phyloP scores from a whole-genome alignment of 30 jellyfish, hydroid and myxozoan genomes.

The Aurelia sp. region DNA sequence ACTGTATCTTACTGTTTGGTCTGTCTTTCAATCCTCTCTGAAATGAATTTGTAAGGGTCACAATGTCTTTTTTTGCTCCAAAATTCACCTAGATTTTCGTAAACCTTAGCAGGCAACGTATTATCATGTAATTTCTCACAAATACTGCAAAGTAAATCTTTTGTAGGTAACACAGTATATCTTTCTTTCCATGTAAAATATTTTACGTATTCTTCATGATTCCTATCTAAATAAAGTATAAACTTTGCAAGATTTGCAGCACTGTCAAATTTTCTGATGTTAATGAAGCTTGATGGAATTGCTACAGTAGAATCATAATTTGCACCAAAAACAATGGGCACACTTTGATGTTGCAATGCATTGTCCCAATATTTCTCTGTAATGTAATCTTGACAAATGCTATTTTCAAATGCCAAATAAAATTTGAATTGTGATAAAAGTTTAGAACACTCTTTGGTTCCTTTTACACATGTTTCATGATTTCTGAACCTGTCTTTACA shows the following conservation, averaged over 20 bases:
- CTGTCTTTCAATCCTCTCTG: no score
- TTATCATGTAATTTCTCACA: slow-evolving; percentile 69
- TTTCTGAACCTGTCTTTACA: slow-evolving; percentile 75
- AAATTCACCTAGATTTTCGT: slow-evolving; percentile 60
- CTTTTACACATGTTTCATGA: slow-evolving; percentile 69
- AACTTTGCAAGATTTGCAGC: slow-evolving; percentile 71
- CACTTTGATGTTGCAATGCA: slow-evolving; percentile 73
- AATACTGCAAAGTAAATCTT: slow-evolving; percentile 68
- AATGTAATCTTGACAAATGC: slow-evolving; percentile 90
- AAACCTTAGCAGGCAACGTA: slow-evolving; percentile 7
- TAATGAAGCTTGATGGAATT: slow-evolving; percentile 88
- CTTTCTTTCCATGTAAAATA: slow-evolving; percentile 88
- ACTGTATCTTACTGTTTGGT: no score
- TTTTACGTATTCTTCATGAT: slow-evolving; percentile 66
- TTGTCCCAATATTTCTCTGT: slow-evolving; percentile 92
- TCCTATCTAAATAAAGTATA: slow-evolving; percentile 60
- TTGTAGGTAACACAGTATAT: slow-evolving; percentile 46
- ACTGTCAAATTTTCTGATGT: slow-evolving; percentile 66
- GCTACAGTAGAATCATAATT: slow-evolving; percentile 71
- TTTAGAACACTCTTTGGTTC: slow-evolving; percentile 63
- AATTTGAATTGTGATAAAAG: slow-evolving; percentile 67
- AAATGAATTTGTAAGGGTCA: background rate
- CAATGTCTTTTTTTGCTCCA: slow-evolving; percentile 76
- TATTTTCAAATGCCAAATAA: slow-evolving; percentile 90
- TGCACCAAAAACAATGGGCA: slow-evolving; percentile 95